phyloP scores from a whole-genome alignment of 2,113 vertebrate species.

The Apteryx mantelli region DNA sequence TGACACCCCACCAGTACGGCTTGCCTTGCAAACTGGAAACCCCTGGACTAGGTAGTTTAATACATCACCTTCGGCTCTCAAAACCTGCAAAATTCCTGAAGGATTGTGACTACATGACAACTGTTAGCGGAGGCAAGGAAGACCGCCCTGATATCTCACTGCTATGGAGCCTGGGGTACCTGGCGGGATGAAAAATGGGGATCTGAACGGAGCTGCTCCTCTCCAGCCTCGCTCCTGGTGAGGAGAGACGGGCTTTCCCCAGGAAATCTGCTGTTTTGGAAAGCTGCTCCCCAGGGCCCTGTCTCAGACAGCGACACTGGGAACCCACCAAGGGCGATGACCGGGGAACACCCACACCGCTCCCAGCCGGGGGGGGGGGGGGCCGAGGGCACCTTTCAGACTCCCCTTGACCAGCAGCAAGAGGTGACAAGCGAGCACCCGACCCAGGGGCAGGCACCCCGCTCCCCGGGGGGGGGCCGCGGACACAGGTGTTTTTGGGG shows the following conservation, averaged over 20 bases:
- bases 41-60: not conserved
- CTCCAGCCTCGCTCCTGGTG: not conserved
- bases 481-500: not conserved
- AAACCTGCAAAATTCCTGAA: rapidly evolving
- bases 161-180: not conserved
- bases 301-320: rapidly evolving
- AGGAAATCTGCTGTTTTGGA: rapidly evolving
- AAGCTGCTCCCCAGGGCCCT: not conserved
- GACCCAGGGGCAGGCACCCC: not conserved
- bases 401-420: rapidly evolving
- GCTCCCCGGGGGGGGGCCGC: not conserved
- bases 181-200: not conserved
- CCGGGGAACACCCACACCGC: not conserved
- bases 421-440: not conserved
- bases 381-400: not conserved
- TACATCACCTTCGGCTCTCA: not conserved
- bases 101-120: not conserved
- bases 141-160: not conserved
- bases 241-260: rapidly evolving
- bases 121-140: not conserved
- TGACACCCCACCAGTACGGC: not conserved
- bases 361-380: rapidly evolving
- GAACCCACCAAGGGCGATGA: rapidly evolving
- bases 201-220: not conserved
- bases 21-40: not conserved